Conservation (phyloP, 2,888 invertebrate species). For the Papilio elwesi region DNA sequence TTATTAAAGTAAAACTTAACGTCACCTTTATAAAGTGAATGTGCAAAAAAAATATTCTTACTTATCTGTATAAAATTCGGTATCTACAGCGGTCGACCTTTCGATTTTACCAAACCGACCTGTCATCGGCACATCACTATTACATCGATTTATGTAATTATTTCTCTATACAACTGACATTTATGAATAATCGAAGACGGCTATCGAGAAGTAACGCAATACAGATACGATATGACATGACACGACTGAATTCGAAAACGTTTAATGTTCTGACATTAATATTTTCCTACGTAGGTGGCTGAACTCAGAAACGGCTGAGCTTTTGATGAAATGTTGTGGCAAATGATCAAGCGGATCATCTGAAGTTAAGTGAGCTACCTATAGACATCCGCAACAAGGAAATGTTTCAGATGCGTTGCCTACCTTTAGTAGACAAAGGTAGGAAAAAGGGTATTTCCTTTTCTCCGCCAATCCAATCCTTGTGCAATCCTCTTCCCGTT, state of each 20-base stretch:
- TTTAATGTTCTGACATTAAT: neutral
- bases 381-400: too few relatives aligned
- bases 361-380: too few relatives aligned
- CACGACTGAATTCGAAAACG: neutral
- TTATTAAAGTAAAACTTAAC: neutral
- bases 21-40: conserved; percentile 24
- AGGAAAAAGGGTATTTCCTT: too few relatives aligned
- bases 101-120: conserved; percentile 9
- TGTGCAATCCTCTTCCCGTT: too few relatives aligned
- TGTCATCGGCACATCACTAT: conserved; percentile 24
- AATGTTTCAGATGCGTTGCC: too few relatives aligned
- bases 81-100: conserved; percentile 23
- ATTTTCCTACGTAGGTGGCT: too few relatives aligned
- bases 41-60: conserved; percentile 14
- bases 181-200: conserved; percentile 36
- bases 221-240: neutral
- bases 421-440: too few relatives aligned
- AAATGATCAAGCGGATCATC: too few relatives aligned
- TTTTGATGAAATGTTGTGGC: too few relatives aligned
- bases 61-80: neutral
- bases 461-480: too few relatives aligned
- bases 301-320: too few relatives aligned
- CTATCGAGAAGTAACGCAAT: conserved; percentile 27
- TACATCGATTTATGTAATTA: conserved; percentile 37
- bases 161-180: conserved; percentile 32